Evolutionary conservation across 2,797 vertebrate genomes (phyloP), one percentile per base, ranked within the genome.

Genomic region (Phylloscopus collybita): DNA sequence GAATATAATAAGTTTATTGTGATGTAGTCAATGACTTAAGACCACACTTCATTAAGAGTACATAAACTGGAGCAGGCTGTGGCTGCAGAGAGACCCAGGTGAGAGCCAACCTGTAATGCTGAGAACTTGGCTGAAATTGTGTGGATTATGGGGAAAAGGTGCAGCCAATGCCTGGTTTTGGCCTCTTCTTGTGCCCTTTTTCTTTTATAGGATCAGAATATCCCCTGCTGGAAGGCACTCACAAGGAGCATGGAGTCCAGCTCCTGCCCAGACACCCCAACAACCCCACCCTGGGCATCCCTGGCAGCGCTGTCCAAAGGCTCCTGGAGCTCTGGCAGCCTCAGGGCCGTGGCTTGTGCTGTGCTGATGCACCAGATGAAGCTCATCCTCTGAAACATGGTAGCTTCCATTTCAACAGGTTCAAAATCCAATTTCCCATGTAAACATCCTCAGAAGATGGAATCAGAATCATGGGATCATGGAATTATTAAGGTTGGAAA

Each of bases 281-380:
- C 8, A 53, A 3, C 4, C 19, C 64, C 76, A 40, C 45, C 66
- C 32, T 70, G 56, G 0, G 38, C 56, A 60, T 44, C 38, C 32
- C 38, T 44, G 54, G 1, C 2, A 59, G 64, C 2, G 1, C 0
- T 69, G 44, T 29, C 65, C 65, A 29, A 34, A 29, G 0, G 0
- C 30, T 42, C 36, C 65, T 50, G 65, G 45, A 69, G 65, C 45
- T 70, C 65, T 60, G 65, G 54, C 44, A 80, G 54, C 65, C 53
- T 18, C 1, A 2, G 44, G 51, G 53, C 78, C 0, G 5, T 42
- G 79, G 17, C 16, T 66, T 32, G 17, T 53, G 65, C 40, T 57
- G n/a, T 62, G 70, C 45, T 67, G 22, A 36, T 47, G 59, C 51
- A 25, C 26, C 5, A 5, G 14, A 16, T 16, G 20, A 71, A 72